Evolutionary conservation across 35 echinoderm and acorn worm species (phyloP).

Genomic region (Acanthaster planci): DNA sequence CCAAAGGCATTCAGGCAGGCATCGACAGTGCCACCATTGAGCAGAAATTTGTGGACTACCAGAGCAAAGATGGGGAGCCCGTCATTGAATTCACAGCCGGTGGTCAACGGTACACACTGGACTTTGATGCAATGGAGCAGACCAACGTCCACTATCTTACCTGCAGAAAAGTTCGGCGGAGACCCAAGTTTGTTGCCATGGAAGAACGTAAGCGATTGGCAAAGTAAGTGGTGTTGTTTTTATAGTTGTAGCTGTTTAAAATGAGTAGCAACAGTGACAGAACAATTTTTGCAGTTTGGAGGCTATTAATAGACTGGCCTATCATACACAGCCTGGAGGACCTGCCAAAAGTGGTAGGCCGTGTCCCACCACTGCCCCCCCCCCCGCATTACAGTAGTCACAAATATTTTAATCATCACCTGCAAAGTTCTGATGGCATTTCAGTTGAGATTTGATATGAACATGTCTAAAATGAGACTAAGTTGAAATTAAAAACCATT

Average conservation of each 20-base stretch:
- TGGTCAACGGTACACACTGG: slow-evolving; percentile 17
- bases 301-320: too few species aligned
- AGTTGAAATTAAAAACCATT: too few species aligned
- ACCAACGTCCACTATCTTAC: slow-evolving; percentile 30
- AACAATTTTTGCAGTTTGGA: too few species aligned
- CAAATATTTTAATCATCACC: too few species aligned
- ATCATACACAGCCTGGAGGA: too few species aligned
- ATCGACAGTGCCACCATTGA: slow-evolving; percentile 32
- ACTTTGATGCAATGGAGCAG: slow-evolving; percentile 43
- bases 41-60: not conserved
- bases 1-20: slow-evolving; percentile 7
- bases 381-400: too few species aligned
- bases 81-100: slow-evolving; percentile 19
- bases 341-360: too few species aligned
- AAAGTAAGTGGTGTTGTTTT: not conserved
- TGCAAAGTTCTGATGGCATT: too few species aligned
- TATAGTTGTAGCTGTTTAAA: not conserved
- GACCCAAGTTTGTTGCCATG: slow-evolving; percentile 35
- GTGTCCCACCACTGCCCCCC: too few species aligned
- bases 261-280: too few species aligned
- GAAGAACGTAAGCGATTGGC: slow-evolving; percentile 1
- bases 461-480: too few species aligned
- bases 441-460: too few species aligned
- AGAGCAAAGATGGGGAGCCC: not conserved
- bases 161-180: slow-evolving; percentile 21